Percentiles rank a stretch among this genome's conserved stretches.
Evolutionary conservation across 2,888 invertebrate genomes (phyloP).

Genomic region (Neoaliturus tenellus): DNA sequence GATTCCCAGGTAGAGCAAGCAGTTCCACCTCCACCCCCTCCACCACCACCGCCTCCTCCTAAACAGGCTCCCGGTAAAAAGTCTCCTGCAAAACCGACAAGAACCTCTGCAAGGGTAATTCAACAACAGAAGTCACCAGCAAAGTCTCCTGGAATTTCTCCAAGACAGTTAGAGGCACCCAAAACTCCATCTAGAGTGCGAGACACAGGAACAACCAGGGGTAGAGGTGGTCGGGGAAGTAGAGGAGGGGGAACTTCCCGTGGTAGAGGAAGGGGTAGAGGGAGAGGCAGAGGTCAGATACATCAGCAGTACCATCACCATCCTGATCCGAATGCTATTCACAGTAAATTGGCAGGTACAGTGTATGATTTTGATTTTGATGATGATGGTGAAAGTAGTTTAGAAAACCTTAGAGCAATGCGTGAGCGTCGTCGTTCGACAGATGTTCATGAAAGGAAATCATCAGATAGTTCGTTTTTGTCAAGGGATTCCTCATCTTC

Average conservation of each 20-base stretch:
- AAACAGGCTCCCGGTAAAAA: slow-evolving; percentile 73
- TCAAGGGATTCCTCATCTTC: slow-evolving; percentile 75
- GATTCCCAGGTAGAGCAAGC: slow-evolving; percentile 25
- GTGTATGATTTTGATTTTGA: slow-evolving; percentile 92
- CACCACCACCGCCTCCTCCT: slow-evolving; percentile 61
- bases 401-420: slow-evolving; percentile 86
- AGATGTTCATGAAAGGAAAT: slow-evolving; percentile 79
- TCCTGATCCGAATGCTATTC: slow-evolving; percentile 80
- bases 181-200: slow-evolving; percentile 61
- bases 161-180: slow-evolving; percentile 69
- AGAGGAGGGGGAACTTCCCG: slow-evolving; percentile 74
- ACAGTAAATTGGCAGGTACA: slow-evolving; percentile 88
- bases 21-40: slow-evolving; percentile 62
- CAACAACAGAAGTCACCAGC: slow-evolving; percentile 80
- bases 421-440: slow-evolving; percentile 86
- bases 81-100: slow-evolving; percentile 75
- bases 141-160: slow-evolving; percentile 82
- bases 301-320: slow-evolving; percentile 69
- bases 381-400: slow-evolving; percentile 80
- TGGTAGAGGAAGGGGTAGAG: slow-evolving; percentile 69
- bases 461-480: slow-evolving; percentile 75
- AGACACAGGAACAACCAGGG: slow-evolving; percentile 60
- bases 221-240: slow-evolving; percentile 71
- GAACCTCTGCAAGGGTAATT: slow-evolving; percentile 79
- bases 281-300: slow-evolving; percentile 72